phyloP scores from a whole-genome alignment of 2,888 invertebrate genomes.

The Eristalinus aeneus region DNA sequence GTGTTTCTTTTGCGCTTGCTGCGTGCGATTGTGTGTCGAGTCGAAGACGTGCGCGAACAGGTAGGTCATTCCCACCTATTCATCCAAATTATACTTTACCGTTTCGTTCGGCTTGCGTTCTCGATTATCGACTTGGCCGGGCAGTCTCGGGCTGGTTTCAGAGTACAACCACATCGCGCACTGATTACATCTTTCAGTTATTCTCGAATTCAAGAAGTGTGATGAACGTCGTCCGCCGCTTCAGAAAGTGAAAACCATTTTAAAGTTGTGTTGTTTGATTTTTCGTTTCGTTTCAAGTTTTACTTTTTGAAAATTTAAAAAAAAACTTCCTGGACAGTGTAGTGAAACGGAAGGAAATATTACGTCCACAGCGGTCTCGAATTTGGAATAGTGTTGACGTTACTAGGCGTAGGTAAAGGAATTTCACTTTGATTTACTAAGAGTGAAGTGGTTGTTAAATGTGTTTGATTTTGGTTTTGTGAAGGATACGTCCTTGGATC shows the following conservation, averaged over 20 bases:
- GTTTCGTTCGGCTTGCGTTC: constrained; percentile 66
- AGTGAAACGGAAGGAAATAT: background rate
- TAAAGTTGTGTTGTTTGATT: background rate
- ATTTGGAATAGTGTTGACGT: constrained; percentile 9
- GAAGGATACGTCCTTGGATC: background rate
- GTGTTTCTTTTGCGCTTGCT: constrained; percentile 28
- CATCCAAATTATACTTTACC: constrained; percentile 69
- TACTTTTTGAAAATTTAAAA: background rate
- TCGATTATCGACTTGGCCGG: constrained; percentile 65
- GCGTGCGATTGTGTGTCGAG: background rate
- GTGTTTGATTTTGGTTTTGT: background rate
- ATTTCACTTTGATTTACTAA: background rate
- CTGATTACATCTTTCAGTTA: constrained; percentile 70
- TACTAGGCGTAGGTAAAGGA: background rate
- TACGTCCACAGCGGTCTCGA: background rate
- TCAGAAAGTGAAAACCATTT: constrained; percentile 63
- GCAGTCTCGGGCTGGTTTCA: constrained; percentile 44
- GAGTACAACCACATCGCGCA: constrained; percentile 56
- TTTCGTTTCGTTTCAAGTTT: constrained; percentile 8
- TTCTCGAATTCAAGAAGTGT: constrained; percentile 71
- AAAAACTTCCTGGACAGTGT: background rate
- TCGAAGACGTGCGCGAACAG: constrained; percentile 62
- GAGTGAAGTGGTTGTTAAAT: background rate
- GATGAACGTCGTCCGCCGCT: constrained; percentile 59
- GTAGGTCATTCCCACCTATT: constrained; percentile 71